Evolutionary conservation across 1,140 invertebrate species (phyloP).

Genomic region (Drosophila elegans): DNA sequence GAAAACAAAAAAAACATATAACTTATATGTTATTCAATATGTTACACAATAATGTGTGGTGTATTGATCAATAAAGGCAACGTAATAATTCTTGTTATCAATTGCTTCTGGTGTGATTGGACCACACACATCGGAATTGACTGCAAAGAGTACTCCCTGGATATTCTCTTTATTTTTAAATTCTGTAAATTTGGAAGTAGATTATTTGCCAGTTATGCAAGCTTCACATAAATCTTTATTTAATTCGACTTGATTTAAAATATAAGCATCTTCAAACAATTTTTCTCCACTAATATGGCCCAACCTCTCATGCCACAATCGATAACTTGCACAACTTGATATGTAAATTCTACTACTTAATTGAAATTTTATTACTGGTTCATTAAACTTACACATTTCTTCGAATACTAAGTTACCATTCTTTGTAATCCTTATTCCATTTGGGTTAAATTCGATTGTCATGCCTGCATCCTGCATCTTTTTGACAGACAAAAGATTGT

Average conservation of each 20-base stretch:
- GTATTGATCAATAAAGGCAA: neutral
- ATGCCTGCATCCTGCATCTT: slow-evolving; percentile 8
- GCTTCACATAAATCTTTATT: too few species aligned
- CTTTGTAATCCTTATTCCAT: slow-evolving; percentile 2
- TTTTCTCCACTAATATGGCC: too few species aligned
- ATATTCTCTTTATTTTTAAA: slow-evolving; percentile 9
- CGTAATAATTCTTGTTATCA: slow-evolving; percentile 2
- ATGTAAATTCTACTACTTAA: slow-evolving; percentile 45
- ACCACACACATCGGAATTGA: slow-evolving; percentile 2
- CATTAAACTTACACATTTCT: slow-evolving; percentile 16
- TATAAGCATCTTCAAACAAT: too few species aligned
- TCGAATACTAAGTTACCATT: slow-evolving; percentile 2
- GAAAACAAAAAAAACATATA: slow-evolving; percentile 25
- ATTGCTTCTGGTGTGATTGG: neutral
- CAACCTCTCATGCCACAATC: neutral
- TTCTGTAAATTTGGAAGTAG: neutral
- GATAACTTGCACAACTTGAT: neutral
- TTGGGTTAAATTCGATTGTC: slow-evolving; percentile 4
- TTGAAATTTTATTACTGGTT: slow-evolving; percentile 36
- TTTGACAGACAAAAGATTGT: slow-evolving; percentile 7
- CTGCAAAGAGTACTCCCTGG: neutral
- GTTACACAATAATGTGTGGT: slow-evolving; percentile 13
- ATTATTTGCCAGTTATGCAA: too few species aligned
- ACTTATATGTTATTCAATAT: slow-evolving; percentile 22
- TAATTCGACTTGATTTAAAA: too few species aligned